phyloP scores from a whole-genome alignment of 2,113 vertebrate genomes.

The Columba livia region DNA sequence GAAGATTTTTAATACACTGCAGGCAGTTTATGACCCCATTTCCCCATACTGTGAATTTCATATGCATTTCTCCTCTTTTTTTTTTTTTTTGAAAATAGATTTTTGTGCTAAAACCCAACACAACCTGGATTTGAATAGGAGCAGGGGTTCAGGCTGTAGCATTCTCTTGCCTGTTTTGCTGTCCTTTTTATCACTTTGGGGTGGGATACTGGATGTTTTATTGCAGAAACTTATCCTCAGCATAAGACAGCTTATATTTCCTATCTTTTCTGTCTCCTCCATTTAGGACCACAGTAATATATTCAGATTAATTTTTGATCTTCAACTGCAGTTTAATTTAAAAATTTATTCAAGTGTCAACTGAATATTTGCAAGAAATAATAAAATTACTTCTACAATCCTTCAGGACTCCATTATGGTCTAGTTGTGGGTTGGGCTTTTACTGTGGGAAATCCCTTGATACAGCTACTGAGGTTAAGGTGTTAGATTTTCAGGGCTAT shows the following conservation, averaged over 20 bases:
- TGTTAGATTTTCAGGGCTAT: not conserved
- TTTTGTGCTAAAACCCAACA: not conserved
- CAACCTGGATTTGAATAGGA: not conserved
- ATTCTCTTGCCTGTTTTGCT: not conserved
- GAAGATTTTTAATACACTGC: not conserved
- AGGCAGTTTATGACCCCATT: not conserved
- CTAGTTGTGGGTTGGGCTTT: not conserved
- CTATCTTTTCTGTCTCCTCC: not conserved
- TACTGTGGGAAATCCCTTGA: not conserved
- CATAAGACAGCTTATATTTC: not conserved
- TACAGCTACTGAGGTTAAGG: not conserved
- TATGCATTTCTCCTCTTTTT: not conserved
- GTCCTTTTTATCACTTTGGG: not conserved
- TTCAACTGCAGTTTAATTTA: not conserved
- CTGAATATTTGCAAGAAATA: not conserved
- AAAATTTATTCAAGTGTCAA: not conserved
- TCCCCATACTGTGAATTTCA: not conserved
- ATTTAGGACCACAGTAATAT: not conserved
- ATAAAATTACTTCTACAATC: not conserved
- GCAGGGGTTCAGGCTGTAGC: not conserved
- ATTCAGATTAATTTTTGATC: not conserved
- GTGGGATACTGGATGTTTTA: not conserved
- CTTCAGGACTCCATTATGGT: not conserved
- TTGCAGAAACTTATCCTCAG: not conserved
- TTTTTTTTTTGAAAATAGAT: not conserved